Base-by-base conservation (phyloP, 2,888 invertebrate genomes). In the Barypeithes pellucidus region DNA sequence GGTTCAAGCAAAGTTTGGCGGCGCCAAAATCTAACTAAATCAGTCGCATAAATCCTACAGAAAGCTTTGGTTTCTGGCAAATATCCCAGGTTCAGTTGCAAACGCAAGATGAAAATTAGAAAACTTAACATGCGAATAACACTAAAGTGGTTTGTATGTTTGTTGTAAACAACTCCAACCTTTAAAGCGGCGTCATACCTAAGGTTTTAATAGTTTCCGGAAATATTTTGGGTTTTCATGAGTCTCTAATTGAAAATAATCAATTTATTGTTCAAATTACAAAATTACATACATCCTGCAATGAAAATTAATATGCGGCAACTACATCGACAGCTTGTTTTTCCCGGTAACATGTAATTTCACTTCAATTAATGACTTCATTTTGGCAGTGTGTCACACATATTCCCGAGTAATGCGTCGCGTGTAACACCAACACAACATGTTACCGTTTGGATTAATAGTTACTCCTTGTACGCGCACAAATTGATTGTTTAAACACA, bases 311-410 rank as follows among this genome's bases (percentile, higher is more conserved):
- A 54, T 54, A 54, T 54, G 33, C 33, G 33, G 54, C 16, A 33
- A 16, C 33, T 8, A 16, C 33, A 33, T 33, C 29, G 33, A 57
- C 54, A 57, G 54, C 16, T 33, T 33, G 54, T 33, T 33, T 33
- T 52, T 57, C 16, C 54, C 54, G 12, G 33, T 57, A 57, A 57
- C 18, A 57, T 57, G 54, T 57, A 57, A 57, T 57, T 57, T 33
- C 54, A 57, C 29, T 57, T 57, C 33, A 57, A 57, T 57, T 57
- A 57, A 57, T 57, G 54, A 57, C 54, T 33, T 57, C 18, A 57
- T 57, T 57, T 16, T 14, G 14, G 54, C 16, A 57, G 33, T 18
- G 18, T 18, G 54, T 57, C 54, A 16, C 54, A 57, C 33, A 29
- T 57, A 33, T 57, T 57, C 12, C 54, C 33, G 33, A 57, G 16